Evolutionary conservation across 2,113 vertebrate genomes (phyloP).

Genomic region (Corythornis madagascariensis): DNA sequence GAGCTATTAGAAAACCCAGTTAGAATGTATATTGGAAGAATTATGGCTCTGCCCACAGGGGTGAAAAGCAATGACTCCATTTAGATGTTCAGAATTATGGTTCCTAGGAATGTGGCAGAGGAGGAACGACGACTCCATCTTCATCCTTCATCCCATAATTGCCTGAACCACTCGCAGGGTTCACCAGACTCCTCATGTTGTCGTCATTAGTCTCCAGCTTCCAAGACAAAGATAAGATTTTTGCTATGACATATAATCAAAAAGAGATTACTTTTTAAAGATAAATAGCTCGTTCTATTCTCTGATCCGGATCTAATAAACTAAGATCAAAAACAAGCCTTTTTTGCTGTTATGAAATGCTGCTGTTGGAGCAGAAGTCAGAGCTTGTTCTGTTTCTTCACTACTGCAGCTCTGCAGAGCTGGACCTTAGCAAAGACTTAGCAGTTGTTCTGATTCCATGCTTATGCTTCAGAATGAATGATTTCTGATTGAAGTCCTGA

Average conservation of each 20-base stretch:
- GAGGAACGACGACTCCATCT: slow-evolving; percentile 1
- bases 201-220: slow-evolving; percentile 44
- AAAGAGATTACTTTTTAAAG: slow-evolving; percentile 64
- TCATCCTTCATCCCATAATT: slow-evolving; percentile 54
- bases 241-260: slow-evolving; percentile 51
- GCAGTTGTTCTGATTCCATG: not conserved
- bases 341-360: slow-evolving; percentile 5
- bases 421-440: not conserved
- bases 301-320: slow-evolving; percentile 57
- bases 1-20: slow-evolving; percentile 13
- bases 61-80: slow-evolving; percentile 28
- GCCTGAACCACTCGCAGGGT: slow-evolving; percentile 42
- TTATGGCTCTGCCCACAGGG: slow-evolving; percentile 38
- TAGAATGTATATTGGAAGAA: slow-evolving; percentile 46
- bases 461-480: not conserved
- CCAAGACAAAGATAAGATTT: slow-evolving; percentile 57
- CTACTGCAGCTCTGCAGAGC: not conserved
- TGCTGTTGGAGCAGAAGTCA: slow-evolving; percentile 27
- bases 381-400: not conserved
- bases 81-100: slow-evolving; percentile 48
- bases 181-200: slow-evolving; percentile 24
- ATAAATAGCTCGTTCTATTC: slow-evolving; percentile 38
- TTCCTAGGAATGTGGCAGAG: not conserved
- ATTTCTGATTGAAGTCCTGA: not conserved
- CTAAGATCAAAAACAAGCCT: slow-evolving; percentile 9